Base-by-base conservation (phyloP, 2,113 vertebrate species). In the Polypterus senegalus region DNA sequence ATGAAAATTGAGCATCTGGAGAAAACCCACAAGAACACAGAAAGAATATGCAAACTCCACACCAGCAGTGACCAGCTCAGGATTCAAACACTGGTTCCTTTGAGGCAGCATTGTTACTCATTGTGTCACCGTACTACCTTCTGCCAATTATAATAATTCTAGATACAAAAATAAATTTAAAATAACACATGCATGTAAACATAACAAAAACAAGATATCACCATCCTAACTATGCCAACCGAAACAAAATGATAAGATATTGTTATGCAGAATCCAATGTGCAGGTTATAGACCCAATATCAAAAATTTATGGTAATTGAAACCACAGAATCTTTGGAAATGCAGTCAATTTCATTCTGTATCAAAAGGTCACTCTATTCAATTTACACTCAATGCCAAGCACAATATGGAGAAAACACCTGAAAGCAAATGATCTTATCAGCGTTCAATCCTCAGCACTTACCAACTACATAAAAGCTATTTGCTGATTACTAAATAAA, bases 351-450 rank as follows among this genome's bases (percentile, higher is more conserved):
- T 91, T 86, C 78, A 89, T 70, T 88, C 76, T 69, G 76, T 76
- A 72, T 78, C 84, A 87, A 90, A 92, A 90, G 91, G 89, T 94
- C 86, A 88, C 69, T 74, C 77, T 80, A 80, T 88, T 91, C 87
- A 91, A 90, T 90, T 91, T 88, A 79, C 85, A 84, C 77, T 84
- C 79, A 68, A 83, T 73, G 78, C 76, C 74, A 71, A 78, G 76
- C 55, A 77, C 71, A 75, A 81, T 77, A 84, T 69, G 83, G 79
- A 78, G 77, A 84, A 90, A 87, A 87, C 73, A 89, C 69, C 69
- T 84, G 83, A 91, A 88, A 92, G 84, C 76, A 88, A 92, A 89
- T 70, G 71, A 88, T 89, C 80, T 86, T 89, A 91, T 85, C 86
- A 77, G 75, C 79, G 67, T 80, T 73, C 73, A 73, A 73, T 69